A percentile compares a stretch with the other conserved stretches of the same genome.
phyloP scores from a whole-genome alignment of 2,113 vertebrate species.

The Lophius piscatorius region DNA sequence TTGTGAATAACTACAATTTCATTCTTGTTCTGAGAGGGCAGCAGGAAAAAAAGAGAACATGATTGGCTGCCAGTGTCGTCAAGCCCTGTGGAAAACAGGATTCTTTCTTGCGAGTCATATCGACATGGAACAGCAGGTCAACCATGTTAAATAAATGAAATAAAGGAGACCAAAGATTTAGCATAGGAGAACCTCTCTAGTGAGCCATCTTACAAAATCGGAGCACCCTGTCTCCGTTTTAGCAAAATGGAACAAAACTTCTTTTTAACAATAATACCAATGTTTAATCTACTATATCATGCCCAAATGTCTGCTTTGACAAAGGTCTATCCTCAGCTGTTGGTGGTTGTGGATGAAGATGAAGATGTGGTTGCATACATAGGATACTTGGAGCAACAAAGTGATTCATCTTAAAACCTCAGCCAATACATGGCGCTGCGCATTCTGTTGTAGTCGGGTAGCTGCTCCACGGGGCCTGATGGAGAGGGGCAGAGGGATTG shows the following conservation, averaged over 20 bases:
- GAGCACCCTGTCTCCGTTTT: too few species aligned
- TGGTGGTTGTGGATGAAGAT: slow-evolving; percentile 9
- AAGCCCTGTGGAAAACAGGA: slow-evolving; percentile 1
- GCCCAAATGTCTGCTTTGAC: too few species aligned
- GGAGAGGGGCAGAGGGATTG: slow-evolving; percentile 30
- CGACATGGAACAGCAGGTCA: too few species aligned
- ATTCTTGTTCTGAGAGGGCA: slow-evolving; percentile 5
- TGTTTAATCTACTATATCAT: too few species aligned
- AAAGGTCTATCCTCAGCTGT: too few species aligned
- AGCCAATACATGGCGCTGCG: slow-evolving; percentile 96
- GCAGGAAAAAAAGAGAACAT: background rate
- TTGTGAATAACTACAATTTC: slow-evolving; percentile 16
- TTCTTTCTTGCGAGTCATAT: background rate
- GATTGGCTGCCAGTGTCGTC: slow-evolving; percentile 23
- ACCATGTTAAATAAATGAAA: too few species aligned
- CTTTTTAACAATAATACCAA: too few species aligned
- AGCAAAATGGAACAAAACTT: too few species aligned
- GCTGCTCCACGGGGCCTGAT: slow-evolving; percentile 91
- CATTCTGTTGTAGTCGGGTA: slow-evolving; percentile 95
- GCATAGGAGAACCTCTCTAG: too few species aligned
- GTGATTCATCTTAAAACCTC: slow-evolving; percentile 83
- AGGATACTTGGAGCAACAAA: slow-evolving; percentile 19
- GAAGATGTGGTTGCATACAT: too few species aligned
- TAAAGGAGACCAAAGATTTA: too few species aligned
- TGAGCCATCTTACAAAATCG: too few species aligned